Evolutionary conservation across 2,113 vertebrate genomes (phyloP), one percentile per base, ranked within the genome.

Genomic region (Oenanthe melanoleuca): DNA sequence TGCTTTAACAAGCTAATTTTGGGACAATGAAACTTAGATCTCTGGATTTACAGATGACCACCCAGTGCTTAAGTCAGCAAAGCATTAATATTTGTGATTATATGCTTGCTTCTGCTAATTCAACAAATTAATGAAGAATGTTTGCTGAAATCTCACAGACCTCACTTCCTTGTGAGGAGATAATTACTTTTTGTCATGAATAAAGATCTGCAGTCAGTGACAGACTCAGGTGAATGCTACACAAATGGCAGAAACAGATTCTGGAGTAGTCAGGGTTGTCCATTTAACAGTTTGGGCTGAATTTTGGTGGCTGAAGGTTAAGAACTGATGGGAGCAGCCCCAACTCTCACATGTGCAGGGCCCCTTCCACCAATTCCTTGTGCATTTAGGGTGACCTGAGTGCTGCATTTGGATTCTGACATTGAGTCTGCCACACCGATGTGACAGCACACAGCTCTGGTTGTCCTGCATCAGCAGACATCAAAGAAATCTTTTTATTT

Each of bases 321-420:
- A 15, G 59, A 57, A n/a, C 50, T 87, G 45, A 45, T 50, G 45
- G 5, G 61, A 78, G 9, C 20, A 78, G 11, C 17, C 34, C 15
- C 10, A 29, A 1, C 25, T 81, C 33, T 81, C 22, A 3, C 10
- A 4, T 0, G 1, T 55, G 10, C 28, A 34, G 52, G 17, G 8
- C 26, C 25, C 24, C 23, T 81, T 66, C 31, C 42, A 12, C 0
- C 0, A 29, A 5, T 33, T 47, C 26, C 7, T 60, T 11, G 2
- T 2, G 13, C 12, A 8, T 11, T 0, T 23, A 11, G 56, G 17
- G 33, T 66, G 40, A 25, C 14, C 4, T 22, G 42, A 40, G 49
- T 42, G 40, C 49, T 40, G 24, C 3, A 0, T n/a, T 25, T 65
- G 50, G 17, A 3, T 21, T 44, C 14, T 28, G 40, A 3, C 12